A percentile compares a stretch with the other conserved stretches of the same genome.
These are phyloP conservation scores for Anableps anableps DNA, from an alignment of 2,797 vertebrate genomes.

Conservation along the genomic window DNA sequence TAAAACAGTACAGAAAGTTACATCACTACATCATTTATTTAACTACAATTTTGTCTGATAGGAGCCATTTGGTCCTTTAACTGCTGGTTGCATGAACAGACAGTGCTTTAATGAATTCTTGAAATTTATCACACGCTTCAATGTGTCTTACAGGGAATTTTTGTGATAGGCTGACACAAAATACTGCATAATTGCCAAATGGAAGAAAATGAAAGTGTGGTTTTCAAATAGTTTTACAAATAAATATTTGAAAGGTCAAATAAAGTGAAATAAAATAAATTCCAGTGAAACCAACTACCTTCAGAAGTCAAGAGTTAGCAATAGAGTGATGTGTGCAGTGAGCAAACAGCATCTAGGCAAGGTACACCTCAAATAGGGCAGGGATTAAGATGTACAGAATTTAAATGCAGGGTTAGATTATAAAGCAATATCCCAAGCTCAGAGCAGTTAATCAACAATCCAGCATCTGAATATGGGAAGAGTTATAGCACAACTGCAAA, in stretches of 20 bases:
- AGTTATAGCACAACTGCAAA: not conserved
- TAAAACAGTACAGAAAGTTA: not conserved
- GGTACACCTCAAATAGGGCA: not conserved
- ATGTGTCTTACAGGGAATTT: not conserved
- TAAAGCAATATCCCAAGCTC: not conserved
- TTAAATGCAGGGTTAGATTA: not conserved
- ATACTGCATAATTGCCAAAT: not conserved
- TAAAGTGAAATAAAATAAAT: not conserved
- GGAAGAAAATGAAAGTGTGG: not conserved
- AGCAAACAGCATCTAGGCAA: not conserved
- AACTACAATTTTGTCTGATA: not conserved
- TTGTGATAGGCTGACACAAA: not conserved
- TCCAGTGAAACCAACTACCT: not conserved
- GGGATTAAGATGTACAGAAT: not conserved
- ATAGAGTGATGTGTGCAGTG: not conserved
- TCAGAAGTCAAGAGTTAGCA: not conserved
- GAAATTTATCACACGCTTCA: not conserved
- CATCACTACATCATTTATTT: not conserved
- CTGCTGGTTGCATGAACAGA: not conserved
- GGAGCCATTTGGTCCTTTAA: not conserved
- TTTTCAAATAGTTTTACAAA: not conserved
- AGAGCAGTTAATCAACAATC: not conserved
- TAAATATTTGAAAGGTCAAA: not conserved
- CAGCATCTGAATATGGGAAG: constrained; percentile 3
- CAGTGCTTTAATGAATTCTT: not conserved